Evolutionary conservation across 92 coral and sea anemone species (phyloP).

Genomic region (Palythoa grandiflora): DNA sequence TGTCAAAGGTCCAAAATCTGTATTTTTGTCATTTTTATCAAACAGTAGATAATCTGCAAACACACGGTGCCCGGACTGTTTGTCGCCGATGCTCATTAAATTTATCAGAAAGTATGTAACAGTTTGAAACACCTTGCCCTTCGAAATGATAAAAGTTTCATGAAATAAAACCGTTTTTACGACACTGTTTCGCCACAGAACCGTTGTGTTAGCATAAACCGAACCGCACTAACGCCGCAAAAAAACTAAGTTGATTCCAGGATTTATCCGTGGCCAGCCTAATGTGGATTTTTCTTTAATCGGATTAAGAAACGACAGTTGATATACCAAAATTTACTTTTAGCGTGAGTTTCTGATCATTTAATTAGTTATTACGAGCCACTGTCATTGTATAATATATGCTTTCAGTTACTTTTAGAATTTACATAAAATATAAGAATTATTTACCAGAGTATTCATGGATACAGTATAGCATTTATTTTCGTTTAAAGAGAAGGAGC

Average conservation of each 20-base stretch:
- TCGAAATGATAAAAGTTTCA: background rate
- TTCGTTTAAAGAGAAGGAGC: background rate
- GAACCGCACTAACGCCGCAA: background rate
- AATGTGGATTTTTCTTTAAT: background rate
- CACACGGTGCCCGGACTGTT: background rate
- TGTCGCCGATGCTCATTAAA: slow-evolving; percentile 17
- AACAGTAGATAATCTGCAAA: background rate
- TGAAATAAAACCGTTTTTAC: background rate
- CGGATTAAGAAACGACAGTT: background rate
- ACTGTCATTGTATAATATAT: background rate
- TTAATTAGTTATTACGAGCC: background rate
- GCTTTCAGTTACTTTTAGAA: background rate
- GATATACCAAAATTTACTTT: background rate
- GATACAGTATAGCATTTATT: background rate
- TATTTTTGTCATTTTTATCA: background rate
- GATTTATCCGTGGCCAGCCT: background rate
- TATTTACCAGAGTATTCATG: background rate
- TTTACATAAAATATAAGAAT: background rate
- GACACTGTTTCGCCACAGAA: background rate
- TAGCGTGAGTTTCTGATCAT: background rate
- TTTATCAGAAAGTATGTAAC: background rate
- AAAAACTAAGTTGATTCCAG: background rate
- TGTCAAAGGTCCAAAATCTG: background rate
- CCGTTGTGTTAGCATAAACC: background rate
- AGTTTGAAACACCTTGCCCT: background rate